Percentiles rank a stretch among this genome's conserved stretches.
Conservation (phyloP, 2,797 vertebrate genomes). For the Xenopus petersii region DNA sequence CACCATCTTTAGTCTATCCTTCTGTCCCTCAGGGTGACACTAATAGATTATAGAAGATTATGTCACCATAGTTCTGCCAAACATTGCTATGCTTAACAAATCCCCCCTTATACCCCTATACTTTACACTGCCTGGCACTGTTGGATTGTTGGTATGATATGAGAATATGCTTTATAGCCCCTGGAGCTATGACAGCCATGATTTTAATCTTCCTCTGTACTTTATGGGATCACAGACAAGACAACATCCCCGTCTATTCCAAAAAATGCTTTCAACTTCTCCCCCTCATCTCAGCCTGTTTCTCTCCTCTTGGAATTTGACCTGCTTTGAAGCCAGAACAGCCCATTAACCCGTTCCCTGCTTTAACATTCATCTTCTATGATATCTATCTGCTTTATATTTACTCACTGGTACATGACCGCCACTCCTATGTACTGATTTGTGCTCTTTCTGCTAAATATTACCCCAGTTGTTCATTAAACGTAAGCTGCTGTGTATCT, state of each 20-base stretch:
- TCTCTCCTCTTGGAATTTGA: conserved; percentile 37
- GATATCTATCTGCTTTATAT: not conserved
- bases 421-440: too few relatives aligned
- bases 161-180: not conserved
- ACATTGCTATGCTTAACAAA: not conserved
- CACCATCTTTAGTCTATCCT: not conserved
- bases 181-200: not conserved
- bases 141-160: not conserved
- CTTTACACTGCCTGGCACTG: too few relatives aligned
- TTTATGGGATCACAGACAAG: conserved; percentile 5
- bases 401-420: too few relatives aligned
- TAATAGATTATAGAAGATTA: not conserved
- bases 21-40: not conserved
- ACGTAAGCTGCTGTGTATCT: not conserved
- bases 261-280: conserved; percentile 15
- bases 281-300: conserved; percentile 15
- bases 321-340: conserved; percentile 18
- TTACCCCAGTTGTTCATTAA: not conserved
- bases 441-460: too few relatives aligned
- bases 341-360: conserved; percentile 27
- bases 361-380: not conserved
- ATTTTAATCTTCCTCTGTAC: not conserved
- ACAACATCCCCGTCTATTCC: conserved; percentile 7
- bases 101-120: not conserved
- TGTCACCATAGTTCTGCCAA: not conserved